Base-by-base conservation (phyloP, 2,113 vertebrate genomes). In the Silurus meridionalis region DNA sequence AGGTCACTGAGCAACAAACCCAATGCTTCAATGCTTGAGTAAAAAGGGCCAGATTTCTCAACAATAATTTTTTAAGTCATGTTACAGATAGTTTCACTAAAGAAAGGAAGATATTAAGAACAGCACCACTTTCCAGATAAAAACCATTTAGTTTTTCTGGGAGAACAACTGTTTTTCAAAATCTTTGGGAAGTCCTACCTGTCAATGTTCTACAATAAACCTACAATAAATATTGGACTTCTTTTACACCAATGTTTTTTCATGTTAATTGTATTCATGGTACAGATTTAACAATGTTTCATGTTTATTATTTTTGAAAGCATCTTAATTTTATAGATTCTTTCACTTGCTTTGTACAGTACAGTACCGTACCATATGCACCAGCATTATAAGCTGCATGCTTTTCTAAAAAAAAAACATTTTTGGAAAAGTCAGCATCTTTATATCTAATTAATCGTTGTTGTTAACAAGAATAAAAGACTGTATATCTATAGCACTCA, bases 1-100 rank as follows among this genome's bases (percentile, higher is more conserved):
- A 93, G 94, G 94, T 94, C 93, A 89, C 88, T 88, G 91, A 90
- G 92, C 93, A 94, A 94, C 94, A 92, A 94, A 93, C 90, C 91
- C 89, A 94, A 93, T 90, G 92, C 89, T 90, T 93, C 88, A 92
- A 95, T 37, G 37, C 37, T 37, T 37, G 1, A 37, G 37, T 64
- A 64, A 64, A 21, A 61, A 21, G 19, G 60, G 60, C 23, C 11
- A 28, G 46, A 46, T 71, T 46, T 71, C 67, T 14, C 28, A 64
- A 64, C 25, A 46, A 37, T 69, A 11, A 37, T 37, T 69, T 69
- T 15, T 3, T 50, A 74, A 74, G 48, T 52, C 21, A 23, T 74
- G 46, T 23, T 23, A 50, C 8, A 11, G 17, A 50, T 52, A 10
- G 4, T 11, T 52, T 75, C 52, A 21, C 6, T 52, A 23, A 75